These are phyloP conservation scores for Pyxicephalus adspersus DNA, from an alignment of 2,113 vertebrate genomes.

Conservation along the genomic window DNA sequence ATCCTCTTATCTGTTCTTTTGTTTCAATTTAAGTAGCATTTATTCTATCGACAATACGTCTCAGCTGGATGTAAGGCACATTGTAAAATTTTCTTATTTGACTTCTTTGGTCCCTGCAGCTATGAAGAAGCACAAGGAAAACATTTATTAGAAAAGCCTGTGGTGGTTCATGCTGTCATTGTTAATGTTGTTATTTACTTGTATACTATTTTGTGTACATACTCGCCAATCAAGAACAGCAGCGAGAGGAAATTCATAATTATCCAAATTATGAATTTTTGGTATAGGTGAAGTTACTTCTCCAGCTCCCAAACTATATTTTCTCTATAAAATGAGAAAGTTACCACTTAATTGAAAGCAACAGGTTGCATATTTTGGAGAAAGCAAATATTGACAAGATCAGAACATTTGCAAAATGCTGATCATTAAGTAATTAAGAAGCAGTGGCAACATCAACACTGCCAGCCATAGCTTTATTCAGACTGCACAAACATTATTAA, in stretches of 20 bases:
- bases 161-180: conserved; percentile 18
- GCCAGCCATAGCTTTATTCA: conserved; percentile 14
- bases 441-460: conserved; percentile 21
- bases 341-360: conserved; percentile 7
- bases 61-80: conserved; percentile 1
- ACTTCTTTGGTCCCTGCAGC: neutral
- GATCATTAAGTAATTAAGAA: conserved; percentile 36
- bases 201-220: neutral
- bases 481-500: conserved; percentile 14
- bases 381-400: conserved; percentile 28
- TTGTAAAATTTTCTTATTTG: conserved; percentile 15
- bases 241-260: neutral
- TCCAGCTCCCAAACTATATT: neutral
- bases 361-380: conserved; percentile 7
- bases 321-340: neutral
- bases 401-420: conserved; percentile 25
- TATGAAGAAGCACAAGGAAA: neutral
- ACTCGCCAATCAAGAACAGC: neutral
- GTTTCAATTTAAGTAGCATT: conserved; percentile 18
- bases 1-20: neutral
- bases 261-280: conserved; percentile 5
- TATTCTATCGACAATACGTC: neutral
- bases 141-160: conserved; percentile 2
- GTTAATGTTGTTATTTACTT: conserved; percentile 33
- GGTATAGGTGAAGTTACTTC: neutral